phyloP scores from a whole-genome alignment of 1,140 invertebrate genomes.

The Nephila pilipes region DNA sequence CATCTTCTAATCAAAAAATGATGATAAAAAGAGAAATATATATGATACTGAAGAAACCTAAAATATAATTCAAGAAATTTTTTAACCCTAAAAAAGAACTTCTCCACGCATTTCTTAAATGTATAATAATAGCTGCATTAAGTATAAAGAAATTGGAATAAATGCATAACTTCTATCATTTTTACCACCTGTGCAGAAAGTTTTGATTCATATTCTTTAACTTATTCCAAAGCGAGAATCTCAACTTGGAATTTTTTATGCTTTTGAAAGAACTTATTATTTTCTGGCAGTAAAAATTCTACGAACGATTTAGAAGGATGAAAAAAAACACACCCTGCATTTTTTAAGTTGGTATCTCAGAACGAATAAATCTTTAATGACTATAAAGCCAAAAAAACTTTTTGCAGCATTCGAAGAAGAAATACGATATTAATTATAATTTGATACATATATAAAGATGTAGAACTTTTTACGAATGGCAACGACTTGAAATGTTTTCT shows the following conservation, averaged over 20 bases:
- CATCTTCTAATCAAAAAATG: constrained; percentile 17
- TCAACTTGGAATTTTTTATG: not conserved
- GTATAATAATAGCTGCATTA: constrained; percentile 66
- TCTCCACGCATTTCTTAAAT: constrained; percentile 17
- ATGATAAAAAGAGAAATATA: not conserved
- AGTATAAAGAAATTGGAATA: constrained; percentile 52
- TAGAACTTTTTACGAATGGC: too few relatives aligned
- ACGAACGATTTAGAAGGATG: not conserved
- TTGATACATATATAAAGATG: not conserved
- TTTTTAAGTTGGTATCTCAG: not conserved
- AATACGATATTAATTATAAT: not conserved
- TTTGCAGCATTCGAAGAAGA: too few relatives aligned
- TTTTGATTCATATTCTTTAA: constrained; percentile 44
- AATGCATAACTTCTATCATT: constrained; percentile 29
- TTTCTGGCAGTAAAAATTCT: not conserved
- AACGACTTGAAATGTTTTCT: too few relatives aligned
- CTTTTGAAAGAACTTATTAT: not conserved
- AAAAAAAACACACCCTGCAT: not conserved
- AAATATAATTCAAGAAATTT: not conserved
- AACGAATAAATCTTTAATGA: not conserved
- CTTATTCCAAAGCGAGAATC: constrained; percentile 30
- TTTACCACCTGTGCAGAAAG: constrained; percentile 51
- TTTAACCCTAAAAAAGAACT: not conserved
- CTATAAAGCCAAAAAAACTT: not conserved
- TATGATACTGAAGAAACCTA: not conserved